These are phyloP conservation scores for Oconnorella tubifera DNA, from an alignment of 2,888 invertebrate genomes.

Conservation along the genomic window DNA sequence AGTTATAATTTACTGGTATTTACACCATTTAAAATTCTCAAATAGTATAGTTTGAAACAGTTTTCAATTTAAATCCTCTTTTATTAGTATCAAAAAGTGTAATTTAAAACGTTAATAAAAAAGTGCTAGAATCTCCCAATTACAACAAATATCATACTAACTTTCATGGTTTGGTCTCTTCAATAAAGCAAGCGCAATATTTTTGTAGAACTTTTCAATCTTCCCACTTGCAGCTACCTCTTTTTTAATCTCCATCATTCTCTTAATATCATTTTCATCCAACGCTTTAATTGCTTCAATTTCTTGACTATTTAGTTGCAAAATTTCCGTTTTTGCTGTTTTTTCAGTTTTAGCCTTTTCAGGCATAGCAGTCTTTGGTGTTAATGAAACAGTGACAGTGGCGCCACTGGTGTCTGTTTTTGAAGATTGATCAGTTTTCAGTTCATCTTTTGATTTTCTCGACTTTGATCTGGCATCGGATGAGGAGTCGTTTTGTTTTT, in stretches of 20 bases:
- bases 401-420: neutral
- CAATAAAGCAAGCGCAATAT: too few species aligned
- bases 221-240: slow-evolving; percentile 3
- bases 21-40: too few species aligned
- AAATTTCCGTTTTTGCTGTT: neutral
- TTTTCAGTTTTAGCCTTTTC: neutral
- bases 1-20: too few species aligned
- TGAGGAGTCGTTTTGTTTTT: neutral
- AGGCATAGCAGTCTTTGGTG: neutral
- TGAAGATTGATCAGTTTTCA: neutral
- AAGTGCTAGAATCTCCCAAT: too few species aligned
- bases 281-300: slow-evolving; percentile 4
- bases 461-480: neutral
- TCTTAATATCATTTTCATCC: slow-evolving; percentile 5
- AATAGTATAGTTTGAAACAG: too few species aligned
- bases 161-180: too few species aligned
- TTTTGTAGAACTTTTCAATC: too few species aligned
- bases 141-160: too few species aligned
- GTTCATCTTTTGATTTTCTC: neutral
- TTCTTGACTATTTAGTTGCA: neutral
- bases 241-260: slow-evolving; percentile 1
- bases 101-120: too few species aligned
- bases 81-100: too few species aligned
- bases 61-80: too few species aligned
- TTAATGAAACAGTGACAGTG: neutral